Evolutionary conservation across 2,888 invertebrate genomes (phyloP).

Genomic region (Priocnemis perturbator): DNA sequence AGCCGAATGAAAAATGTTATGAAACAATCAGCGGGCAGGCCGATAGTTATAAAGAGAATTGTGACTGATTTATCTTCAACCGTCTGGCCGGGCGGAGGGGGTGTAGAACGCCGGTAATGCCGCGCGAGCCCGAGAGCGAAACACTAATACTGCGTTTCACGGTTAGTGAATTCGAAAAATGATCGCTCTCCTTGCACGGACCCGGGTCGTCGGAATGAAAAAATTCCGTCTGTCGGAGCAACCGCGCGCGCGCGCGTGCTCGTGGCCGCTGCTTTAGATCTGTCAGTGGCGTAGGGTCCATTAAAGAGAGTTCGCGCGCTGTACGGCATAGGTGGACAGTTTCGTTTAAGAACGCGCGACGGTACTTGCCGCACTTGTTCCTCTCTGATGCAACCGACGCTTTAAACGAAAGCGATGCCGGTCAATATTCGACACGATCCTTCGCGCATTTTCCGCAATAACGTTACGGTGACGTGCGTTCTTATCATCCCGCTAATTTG

Average conservation of each 20-base stretch:
- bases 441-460: no score
- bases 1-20: constrained; percentile 34
- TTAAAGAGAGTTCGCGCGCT: no score
- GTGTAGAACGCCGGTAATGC: not conserved
- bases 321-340: no score
- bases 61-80: constrained; percentile 45
- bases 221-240: constrained; percentile 14
- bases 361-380: no score
- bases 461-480: no score
- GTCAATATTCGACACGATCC: no score
- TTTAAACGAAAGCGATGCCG: no score
- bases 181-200: constrained; percentile 33
- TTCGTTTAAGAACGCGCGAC: no score
- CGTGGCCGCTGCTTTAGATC: constrained; percentile 8
- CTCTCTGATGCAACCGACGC: no score
- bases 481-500: no score
- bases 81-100: not conserved
- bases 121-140: constrained; percentile 32
- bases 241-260: no score
- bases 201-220: constrained; percentile 35
- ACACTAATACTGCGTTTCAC: constrained; percentile 44
- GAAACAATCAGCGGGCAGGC: constrained; percentile 44
- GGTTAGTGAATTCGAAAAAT: constrained; percentile 50
- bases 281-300: constrained; percentile 3
- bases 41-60: constrained; percentile 45